A percentile compares a stretch with the other conserved stretches of the same genome.
Evolutionary conservation across 2,888 invertebrate genomes (phyloP).

Genomic region (Notocelia uddmanniana): DNA sequence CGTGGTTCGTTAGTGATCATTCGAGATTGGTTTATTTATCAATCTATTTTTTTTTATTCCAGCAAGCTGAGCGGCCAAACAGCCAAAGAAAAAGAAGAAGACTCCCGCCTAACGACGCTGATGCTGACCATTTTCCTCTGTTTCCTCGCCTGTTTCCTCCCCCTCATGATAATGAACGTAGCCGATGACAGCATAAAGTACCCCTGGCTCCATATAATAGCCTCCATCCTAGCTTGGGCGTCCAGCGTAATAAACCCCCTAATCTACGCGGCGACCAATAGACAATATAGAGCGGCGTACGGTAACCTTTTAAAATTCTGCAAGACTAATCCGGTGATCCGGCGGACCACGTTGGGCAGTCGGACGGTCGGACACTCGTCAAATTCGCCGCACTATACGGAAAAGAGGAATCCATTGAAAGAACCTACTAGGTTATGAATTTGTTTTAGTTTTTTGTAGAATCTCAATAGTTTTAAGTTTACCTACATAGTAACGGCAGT

Average conservation of each 20-base stretch:
- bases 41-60: conserved; percentile 52
- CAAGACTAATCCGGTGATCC: conserved; percentile 69
- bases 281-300: conserved; percentile 90
- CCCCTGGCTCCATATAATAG: conserved; percentile 92
- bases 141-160: conserved; percentile 94
- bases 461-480: conserved; percentile 26
- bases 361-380: conserved; percentile 79
- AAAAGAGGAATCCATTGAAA: conserved; percentile 71
- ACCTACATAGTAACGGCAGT: not conserved
- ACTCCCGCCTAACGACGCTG: conserved; percentile 92
- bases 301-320: conserved; percentile 82
- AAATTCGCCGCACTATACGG: conserved; percentile 76
- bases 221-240: conserved; percentile 95
- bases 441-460: conserved; percentile 15
- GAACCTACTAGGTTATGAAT: conserved; percentile 72
- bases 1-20: too few relatives aligned
- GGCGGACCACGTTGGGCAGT: conserved; percentile 79
- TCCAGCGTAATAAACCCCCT: conserved; percentile 96
- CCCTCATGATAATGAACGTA: conserved; percentile 95
- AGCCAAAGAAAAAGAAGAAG: conserved; percentile 87
- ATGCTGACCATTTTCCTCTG: conserved; percentile 96
- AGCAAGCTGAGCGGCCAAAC: conserved; percentile 82
- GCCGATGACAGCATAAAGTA: conserved; percentile 90
- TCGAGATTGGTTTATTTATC: too few relatives aligned
- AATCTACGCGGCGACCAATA: conserved; percentile 95